Evolutionary conservation across 1,140 invertebrate species (phyloP).

Genomic region (Leptinotarsa defecta): DNA sequence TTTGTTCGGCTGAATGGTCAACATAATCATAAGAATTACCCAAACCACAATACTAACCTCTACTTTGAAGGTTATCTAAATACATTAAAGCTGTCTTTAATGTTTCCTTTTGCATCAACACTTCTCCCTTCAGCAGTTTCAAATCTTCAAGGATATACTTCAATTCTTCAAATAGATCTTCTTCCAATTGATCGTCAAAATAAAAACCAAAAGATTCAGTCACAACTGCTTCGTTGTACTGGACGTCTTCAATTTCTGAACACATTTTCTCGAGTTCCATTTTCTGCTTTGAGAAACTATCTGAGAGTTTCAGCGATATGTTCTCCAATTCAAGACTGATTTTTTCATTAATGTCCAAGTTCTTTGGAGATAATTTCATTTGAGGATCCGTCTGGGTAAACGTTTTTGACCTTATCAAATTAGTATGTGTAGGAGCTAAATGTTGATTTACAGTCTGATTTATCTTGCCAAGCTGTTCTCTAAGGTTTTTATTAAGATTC

Average conservation of each 20-base stretch:
- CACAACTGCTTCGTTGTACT: slow-evolving; percentile 61
- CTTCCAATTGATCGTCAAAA: slow-evolving; percentile 63
- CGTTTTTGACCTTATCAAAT: slow-evolving; percentile 63
- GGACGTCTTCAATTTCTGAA: slow-evolving; percentile 66
- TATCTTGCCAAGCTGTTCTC: slow-evolving; percentile 60
- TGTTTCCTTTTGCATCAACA: slow-evolving; percentile 67
- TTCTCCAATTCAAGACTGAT: slow-evolving; percentile 74
- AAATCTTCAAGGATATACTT: slow-evolving; percentile 67
- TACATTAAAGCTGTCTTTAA: slow-evolving; percentile 61
- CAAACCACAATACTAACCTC: neutral
- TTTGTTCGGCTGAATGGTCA: neutral
- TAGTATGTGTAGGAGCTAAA: slow-evolving; percentile 34
- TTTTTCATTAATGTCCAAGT: slow-evolving; percentile 56
- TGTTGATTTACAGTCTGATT: slow-evolving; percentile 60
- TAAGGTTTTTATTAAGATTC: slow-evolving; percentile 61
- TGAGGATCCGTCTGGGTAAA: slow-evolving; percentile 67
- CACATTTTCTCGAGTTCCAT: slow-evolving; percentile 69
- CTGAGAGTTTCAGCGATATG: slow-evolving; percentile 73
- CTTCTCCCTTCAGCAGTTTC: slow-evolving; percentile 65
- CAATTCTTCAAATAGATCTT: slow-evolving; percentile 65
- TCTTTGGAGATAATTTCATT: slow-evolving; percentile 57
- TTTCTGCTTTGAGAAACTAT: slow-evolving; percentile 69
- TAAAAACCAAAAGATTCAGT: slow-evolving; percentile 70
- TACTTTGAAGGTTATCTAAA: slow-evolving; percentile 30
- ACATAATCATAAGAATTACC: neutral